Conservation (phyloP, 1,140 invertebrate species). For the Drosophila dunni region DNA sequence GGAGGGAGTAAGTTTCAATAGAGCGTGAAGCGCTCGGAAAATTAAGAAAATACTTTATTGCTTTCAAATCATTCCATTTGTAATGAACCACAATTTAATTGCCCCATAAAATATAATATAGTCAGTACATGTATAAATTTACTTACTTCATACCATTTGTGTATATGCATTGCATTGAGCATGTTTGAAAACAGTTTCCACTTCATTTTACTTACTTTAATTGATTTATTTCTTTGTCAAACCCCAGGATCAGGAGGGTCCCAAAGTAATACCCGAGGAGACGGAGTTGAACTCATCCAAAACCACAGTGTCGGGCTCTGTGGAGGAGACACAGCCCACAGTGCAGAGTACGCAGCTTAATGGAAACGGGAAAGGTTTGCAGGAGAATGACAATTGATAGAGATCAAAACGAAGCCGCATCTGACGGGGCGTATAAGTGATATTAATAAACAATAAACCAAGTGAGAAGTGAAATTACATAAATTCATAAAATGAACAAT, state of each 20-base stretch:
- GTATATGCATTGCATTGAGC: constrained; percentile 20
- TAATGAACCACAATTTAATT: too few relatives aligned
- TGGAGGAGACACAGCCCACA: constrained; percentile 45
- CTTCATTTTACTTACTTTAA: not conserved
- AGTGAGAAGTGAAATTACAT: constrained; percentile 27
- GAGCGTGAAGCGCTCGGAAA: not conserved
- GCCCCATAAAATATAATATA: too few relatives aligned
- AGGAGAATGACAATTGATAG: constrained; percentile 65
- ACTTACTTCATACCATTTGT: not conserved
- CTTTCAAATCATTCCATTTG: too few relatives aligned
- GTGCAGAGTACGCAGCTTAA: constrained; percentile 38
- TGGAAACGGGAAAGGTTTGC: constrained; percentile 64
- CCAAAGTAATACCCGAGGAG: constrained; percentile 81
- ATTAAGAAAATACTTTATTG: not conserved
- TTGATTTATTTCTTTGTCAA: not conserved
- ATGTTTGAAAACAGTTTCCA: not conserved
- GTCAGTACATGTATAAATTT: not conserved
- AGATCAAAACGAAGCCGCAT: constrained; percentile 19
- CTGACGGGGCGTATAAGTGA: constrained; percentile 71
- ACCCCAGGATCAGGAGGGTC: constrained; percentile 72
- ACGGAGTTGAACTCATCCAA: constrained; percentile 77
- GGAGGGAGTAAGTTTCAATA: not conserved
- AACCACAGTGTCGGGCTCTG: constrained; percentile 55
- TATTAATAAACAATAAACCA: constrained; percentile 67
- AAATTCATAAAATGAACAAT: constrained; percentile 15